phyloP scores from a whole-genome alignment of 37 sponge, comb jelly and placozoan genomes.

The Tethya wilhelma region DNA sequence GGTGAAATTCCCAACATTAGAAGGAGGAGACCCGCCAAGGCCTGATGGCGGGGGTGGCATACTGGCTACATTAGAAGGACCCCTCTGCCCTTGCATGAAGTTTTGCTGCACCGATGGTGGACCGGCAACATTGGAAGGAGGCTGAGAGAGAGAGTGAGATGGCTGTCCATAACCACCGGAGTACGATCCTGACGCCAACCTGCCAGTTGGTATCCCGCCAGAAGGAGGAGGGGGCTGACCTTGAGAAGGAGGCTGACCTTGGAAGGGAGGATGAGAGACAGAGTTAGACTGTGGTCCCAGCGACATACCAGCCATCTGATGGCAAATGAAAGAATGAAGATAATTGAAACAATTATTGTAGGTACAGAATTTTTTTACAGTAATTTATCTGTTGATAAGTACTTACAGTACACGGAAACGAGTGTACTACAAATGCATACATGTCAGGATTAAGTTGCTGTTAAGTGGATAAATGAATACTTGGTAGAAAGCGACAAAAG shows the following conservation, averaged over 20 bases:
- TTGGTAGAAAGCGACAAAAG: no score
- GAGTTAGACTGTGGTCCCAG: slow-evolving; percentile 18
- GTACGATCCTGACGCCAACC: background rate
- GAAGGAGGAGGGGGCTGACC: slow-evolving; percentile 1
- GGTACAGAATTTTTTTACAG: background rate
- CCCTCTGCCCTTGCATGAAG: background rate
- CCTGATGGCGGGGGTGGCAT: background rate
- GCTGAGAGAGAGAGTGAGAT: background rate
- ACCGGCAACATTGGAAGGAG: background rate
- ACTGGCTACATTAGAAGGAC: background rate
- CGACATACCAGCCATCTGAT: slow-evolving; percentile 55
- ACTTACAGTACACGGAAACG: no score
- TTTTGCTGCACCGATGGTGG: background rate
- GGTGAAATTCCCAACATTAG: background rate
- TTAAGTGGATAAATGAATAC: no score
- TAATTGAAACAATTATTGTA: background rate
- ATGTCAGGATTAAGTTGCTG: no score
- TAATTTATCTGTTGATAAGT: no score
- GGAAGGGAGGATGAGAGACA: background rate
- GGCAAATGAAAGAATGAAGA: background rate
- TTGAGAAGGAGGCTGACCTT: background rate
- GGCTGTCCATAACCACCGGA: background rate
- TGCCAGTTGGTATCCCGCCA: background rate
- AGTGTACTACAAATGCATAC: no score
- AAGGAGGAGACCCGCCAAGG: background rate